Percentiles rank a stretch among this genome's conserved stretches.
Evolutionary conservation across 35 echinoderm and acorn worm genomes (phyloP).

Genomic region (Apostichopus californicus): DNA sequence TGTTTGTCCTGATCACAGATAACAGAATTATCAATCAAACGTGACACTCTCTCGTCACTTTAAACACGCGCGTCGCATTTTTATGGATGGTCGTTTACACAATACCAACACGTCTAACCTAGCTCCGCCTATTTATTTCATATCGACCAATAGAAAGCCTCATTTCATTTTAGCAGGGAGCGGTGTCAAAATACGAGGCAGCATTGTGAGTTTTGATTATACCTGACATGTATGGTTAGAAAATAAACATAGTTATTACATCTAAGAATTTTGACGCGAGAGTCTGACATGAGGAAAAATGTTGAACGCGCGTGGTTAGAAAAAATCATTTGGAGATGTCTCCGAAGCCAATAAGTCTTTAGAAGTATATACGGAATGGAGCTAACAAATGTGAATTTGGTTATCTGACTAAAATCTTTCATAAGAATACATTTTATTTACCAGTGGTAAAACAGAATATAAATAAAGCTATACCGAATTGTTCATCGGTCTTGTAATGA

Average conservation of each 20-base stretch:
- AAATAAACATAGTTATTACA: conserved; percentile 16
- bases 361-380: no score
- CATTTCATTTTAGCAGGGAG: not conserved
- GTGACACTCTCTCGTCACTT: not conserved
- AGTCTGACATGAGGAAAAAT: not conserved
- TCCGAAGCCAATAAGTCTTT: not conserved
- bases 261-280: not conserved
- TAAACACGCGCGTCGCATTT: not conserved
- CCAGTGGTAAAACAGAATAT: no score
- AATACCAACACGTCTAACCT: not conserved
- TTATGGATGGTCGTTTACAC: not conserved
- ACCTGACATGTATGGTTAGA: conserved; percentile 1
- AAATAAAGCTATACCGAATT: no score
- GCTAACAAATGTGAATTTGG: no score
- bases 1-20: not conserved
- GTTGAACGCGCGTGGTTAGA: not conserved
- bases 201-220: not conserved
- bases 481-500: no score
- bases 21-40: not conserved
- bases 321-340: not conserved
- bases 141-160: not conserved
- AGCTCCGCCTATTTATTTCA: not conserved
- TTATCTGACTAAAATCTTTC: no score
- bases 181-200: conserved; percentile 3
- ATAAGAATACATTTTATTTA: no score